Conservation (phyloP, 1,140 invertebrate species). For the Hestina assimilis region DNA sequence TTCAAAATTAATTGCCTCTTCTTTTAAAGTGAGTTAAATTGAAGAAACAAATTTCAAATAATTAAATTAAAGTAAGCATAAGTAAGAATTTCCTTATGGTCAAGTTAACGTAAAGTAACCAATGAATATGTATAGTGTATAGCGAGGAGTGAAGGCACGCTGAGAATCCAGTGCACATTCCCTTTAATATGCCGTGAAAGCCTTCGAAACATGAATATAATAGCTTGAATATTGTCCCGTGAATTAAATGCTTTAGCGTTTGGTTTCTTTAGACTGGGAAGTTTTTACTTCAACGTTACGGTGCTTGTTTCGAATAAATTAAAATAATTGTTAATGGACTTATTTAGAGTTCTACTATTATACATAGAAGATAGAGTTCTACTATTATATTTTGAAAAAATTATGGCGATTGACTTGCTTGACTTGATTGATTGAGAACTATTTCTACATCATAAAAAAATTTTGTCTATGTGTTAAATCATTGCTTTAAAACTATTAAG, state of each 20-base stretch:
- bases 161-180: constrained; percentile 23
- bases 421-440: no score
- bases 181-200: constrained; percentile 22
- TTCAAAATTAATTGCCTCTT: no score
- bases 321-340: no score
- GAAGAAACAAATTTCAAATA: not conserved
- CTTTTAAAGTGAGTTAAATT: not conserved
- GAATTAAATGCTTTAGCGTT: not conserved
- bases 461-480: no score
- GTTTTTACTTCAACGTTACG: not conserved
- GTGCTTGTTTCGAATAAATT: no score
- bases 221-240: constrained; percentile 23
- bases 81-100: constrained; percentile 27
- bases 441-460: no score
- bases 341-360: no score
- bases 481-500: no score
- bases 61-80: not conserved
- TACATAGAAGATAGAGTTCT: no score
- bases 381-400: no score
- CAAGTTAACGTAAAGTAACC: constrained; percentile 23
- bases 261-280: not conserved
- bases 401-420: no score
- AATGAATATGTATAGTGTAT: constrained; percentile 30
- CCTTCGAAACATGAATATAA: constrained; percentile 21
- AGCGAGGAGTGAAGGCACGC: constrained; percentile 10